Evolutionary conservation across 1,140 invertebrate genomes (phyloP), one percentile per base, ranked within the genome.

Genomic region (Hyles euphorbiae): DNA sequence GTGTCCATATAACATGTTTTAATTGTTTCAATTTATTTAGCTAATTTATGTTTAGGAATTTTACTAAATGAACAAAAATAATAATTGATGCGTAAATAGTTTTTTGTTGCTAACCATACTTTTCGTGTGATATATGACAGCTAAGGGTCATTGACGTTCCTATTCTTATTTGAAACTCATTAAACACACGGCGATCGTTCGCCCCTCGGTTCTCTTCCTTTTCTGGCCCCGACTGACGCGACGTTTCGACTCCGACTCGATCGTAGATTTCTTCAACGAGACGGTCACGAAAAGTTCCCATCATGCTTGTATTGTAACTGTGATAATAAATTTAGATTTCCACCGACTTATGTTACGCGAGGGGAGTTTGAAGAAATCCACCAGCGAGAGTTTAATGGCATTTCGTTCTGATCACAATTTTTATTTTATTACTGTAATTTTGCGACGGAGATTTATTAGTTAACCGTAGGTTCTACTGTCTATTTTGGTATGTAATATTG

Each of bases 281-380:
- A 78, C 75, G 72, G 33, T 46, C 22, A 56, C 10, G 11, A 48
- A 56, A 36, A 72, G 74, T 76, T 82, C 79, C 75, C 78, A 79
- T 81, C 76, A 68, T 70, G 66, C 69, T 78, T 76, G 76, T 84
- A 85, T 87, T 84, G 78, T 83, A 85, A 87, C 86, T 87, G 83
- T 87, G 83, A 87, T 87, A 88, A 81, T 87, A 84, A 84, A 78
- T 83, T 83, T 87, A 88, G 75, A 83, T 81, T 81, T 83, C 85
- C 85, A 88, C 86, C 83, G 83, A 88, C 71, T 79, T 76, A 70
- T 78, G 68, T 74, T 74, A 70, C 65, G 57, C 64, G 68, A 73
- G 62, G 63, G 62, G 62, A 63, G 64, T 63, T 76, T 78, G 81
- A 85, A 83, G 81, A 87, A 83, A 87, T 88, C 81, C 67, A 84